Evolutionary conservation across 2,888 invertebrate species (phyloP), one percentile per base, ranked within the genome.

Genomic region (Philereme vetulata): DNA sequence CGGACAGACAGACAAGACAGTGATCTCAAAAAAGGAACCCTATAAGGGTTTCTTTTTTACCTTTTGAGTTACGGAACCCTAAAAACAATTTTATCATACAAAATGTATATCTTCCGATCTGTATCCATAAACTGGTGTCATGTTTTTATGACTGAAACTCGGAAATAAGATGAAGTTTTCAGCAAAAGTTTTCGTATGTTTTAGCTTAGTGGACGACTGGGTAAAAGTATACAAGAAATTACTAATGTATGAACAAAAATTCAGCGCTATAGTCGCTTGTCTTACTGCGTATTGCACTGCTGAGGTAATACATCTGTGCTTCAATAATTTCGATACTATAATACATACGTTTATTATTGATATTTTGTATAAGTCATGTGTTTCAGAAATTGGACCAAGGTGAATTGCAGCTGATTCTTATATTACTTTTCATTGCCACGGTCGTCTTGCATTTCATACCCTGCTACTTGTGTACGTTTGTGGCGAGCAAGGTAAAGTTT

Each of bases 201-300:
- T 47, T 68, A 88, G 86, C 3, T 71, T 86, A 32, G 47, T 83
- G 55, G 68, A 80, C 40, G 74, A 79, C 53, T 86, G 78, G 56
- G 77, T 80, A 0, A 62, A 47, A 49, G 84, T 85, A 10, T 81
- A 79, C 57, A 85, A 80, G 66, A 87, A 85, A 70, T 64, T 82
- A 46, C 65, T 87, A 44, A 77, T 85, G 72, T 85, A 72, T 60
- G 86, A 86, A 68, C 84, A 87, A 74, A 65, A 72, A 57, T 47
- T 72, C 56, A 71, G 68, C 33, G 77, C 76, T 33, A 81, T 82
- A 43, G 67, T 82, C n/a, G 72, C 81, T 45, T 86, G 84, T 63
- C 65, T 88, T 5, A 74, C 81, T 51, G 82, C 84, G 3, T 88
- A 80, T 67, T 79, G 81, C 51, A 54, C 72, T 8, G 75, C 74